Base-by-base conservation (phyloP, 2,888 invertebrate species). In the Euproctis similis region DNA sequence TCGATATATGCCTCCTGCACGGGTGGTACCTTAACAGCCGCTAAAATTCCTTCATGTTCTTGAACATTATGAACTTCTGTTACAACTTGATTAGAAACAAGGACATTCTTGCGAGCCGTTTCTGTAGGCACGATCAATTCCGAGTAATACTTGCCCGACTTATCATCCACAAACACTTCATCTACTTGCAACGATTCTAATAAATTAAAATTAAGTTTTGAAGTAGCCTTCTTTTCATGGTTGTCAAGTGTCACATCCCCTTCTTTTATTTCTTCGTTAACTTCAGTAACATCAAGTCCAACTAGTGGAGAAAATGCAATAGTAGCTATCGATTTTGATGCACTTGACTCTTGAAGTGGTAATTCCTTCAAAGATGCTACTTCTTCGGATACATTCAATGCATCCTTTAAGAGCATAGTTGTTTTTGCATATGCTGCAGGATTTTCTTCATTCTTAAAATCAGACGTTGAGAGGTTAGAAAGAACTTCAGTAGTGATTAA, bases 71-170 rank as follows among this genome's bases (percentile, higher is more conserved):
- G 88, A 57, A 89, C 87, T 68, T 89, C 87, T 8, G 90, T 90
- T 3, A 88, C 68, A 23, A 90, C 64, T 62, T 90, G 89, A 57
- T 88, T 89, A 41, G 90, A 90, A 7, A 90, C 81, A 14, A 90
- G 77, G 0, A 93, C 68, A 32, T 87, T 85, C 62, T 88, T 84
- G 12, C 86, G 87, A 2, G 93, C 93, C 6, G 88, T 85, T 86
- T 93, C 93, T 2, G 93, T 93, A 0, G 93, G 90, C 1, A 93
- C 92, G 56, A 93, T 90, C 26, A 91, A 68, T 69, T 93, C 92
- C 2, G 93, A 92, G 59, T 92, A 89, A 59, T 92, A 92, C 73
- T 92, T 92, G 8, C 90, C 90, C 5, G 92, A 90, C 60, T 90
- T 91, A 34, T 89, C 88, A 73, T 90, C 90, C 2, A 90, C 74